phyloP scores from a whole-genome alignment of 2,113 vertebrate genomes.

The Hipposideros armiger region DNA sequence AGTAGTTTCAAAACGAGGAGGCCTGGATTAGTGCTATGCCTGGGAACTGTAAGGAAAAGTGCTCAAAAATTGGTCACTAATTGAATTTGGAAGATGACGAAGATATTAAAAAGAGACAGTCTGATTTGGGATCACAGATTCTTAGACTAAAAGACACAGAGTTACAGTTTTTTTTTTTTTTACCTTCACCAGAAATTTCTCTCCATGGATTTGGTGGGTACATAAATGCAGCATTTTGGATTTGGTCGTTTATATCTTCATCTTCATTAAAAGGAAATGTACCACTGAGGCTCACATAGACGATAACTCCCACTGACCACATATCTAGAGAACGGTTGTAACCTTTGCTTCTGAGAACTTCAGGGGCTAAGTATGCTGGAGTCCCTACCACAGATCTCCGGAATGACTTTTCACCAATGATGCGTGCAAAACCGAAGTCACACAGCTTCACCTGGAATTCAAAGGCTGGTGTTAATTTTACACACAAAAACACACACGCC shows the following conservation, averaged over 20 bases:
- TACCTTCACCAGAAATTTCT: conserved; percentile 97
- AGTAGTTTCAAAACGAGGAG: conserved; percentile 26
- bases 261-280: conserved; percentile 99
- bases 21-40: not conserved
- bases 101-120: not conserved
- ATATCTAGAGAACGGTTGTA: conserved; percentile 99
- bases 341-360: conserved; percentile 97
- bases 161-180: conserved; percentile 49
- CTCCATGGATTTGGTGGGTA: conserved; percentile 98
- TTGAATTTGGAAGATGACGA: not conserved
- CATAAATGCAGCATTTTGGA: conserved; percentile 99
- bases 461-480: conserved; percentile 24
- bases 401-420: conserved; percentile 99
- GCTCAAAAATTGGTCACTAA: not conserved
- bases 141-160: not conserved
- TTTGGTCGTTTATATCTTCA: conserved; percentile 99
- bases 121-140: not conserved
- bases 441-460: conserved; percentile 95
- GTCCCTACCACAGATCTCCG: conserved; percentile 97
- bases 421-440: conserved; percentile 98
- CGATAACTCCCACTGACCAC: conserved; percentile 99
- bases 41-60: not conserved
- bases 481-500: not conserved
- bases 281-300: conserved; percentile 98
- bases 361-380: conserved; percentile 96